Base-by-base conservation (phyloP, 1,140 invertebrate species). In the Periplaneta americana region DNA sequence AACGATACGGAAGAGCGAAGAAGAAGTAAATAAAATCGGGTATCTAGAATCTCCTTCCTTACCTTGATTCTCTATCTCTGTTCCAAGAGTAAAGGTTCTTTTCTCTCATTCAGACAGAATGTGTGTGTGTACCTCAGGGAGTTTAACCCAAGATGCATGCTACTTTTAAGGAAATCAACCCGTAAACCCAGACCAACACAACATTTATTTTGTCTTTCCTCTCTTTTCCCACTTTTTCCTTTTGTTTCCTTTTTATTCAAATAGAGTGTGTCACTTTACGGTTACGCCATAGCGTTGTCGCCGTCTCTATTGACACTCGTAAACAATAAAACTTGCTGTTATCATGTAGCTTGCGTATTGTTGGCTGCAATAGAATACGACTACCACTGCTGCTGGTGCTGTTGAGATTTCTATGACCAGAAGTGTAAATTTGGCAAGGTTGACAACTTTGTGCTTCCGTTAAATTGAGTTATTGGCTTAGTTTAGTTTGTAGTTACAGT, bases 381-480 rank as follows among this genome's bases (percentile, higher is more conserved):
- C 48, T n/a, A n/a, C n/a, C 48, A 28, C 48, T n/a, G 48, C 2
- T 66, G 0, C 48, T 28, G n/a, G n/a, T n/a, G 48, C 17, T 28
- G 34, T 28, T 15, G 76, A 15, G 76, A 78, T 39, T 78, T 78
- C 76, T 39, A 78, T 78, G 76, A 34, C 34, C 13, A 15, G 1
- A 18, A 28, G 76, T 28, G 76, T 36, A 78, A 78, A 36, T 78
- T 78, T 78, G 76, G 36, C 76, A 78, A 28, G 31, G 39, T 18
- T 74, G 39, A 66, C 48, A 80, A 80, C 79, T 80, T 74, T 57
- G 48, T 39, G 79, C 79, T 36, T 31, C 79, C 79, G 37, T 80
- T 80, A 80, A 80, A 80, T 80, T 80, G 79, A 74, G 79, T 80
- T 80, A 80, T 80, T 80, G 79, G 48, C 48, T 80, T 80, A 48